Evolutionary conservation across 2,888 invertebrate species (phyloP), one percentile per base, ranked within the genome.

Genomic region (Thalpophila matura): DNA sequence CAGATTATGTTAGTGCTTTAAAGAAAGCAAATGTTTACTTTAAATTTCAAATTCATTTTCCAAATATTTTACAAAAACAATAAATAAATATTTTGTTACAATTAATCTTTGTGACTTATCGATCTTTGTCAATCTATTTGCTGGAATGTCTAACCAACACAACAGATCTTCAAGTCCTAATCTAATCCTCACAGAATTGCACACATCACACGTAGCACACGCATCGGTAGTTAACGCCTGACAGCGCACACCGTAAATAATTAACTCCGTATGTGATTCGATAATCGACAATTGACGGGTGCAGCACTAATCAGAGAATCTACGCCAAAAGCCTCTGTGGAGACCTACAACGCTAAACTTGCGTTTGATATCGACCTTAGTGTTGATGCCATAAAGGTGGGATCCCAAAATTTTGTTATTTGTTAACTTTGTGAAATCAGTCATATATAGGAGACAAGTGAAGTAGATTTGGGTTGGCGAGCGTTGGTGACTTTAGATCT

Each of bases 241-340:
- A 82, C 47, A 63, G 85, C 79, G 81, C 81, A 79, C 77, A 73
- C 79, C 86, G 85, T 85, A 87, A 89, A 86, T 88, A 88, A 91
- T 87, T 81, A 86, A 83, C 68, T 60, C 51, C 54, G 35, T 60
- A 67, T 79, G 84, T 83, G 84, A 88, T 86, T 88, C 80, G 77
- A 87, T 88, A 84, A 84, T 87, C 86, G 86, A 86, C 80, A 72
- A 69, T 76, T 69, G 72, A 74, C 80, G 65, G 77, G 80, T 69
- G 73, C 91, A 85, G 12, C 91, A 88, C 90, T 90, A 89, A 88
- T 87, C 85, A 78, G 70, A 77, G 82, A 82, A 79, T 74, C 82
- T 79, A 83, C 75, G 67, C 80, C 83, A 76, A 86, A 86, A 82
- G 84, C 85, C 79, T 82, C 77, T 79, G 64, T 56, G 74, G 71